Evolutionary conservation across 2,888 invertebrate species (phyloP).

Genomic region (Anoncus sp.): DNA sequence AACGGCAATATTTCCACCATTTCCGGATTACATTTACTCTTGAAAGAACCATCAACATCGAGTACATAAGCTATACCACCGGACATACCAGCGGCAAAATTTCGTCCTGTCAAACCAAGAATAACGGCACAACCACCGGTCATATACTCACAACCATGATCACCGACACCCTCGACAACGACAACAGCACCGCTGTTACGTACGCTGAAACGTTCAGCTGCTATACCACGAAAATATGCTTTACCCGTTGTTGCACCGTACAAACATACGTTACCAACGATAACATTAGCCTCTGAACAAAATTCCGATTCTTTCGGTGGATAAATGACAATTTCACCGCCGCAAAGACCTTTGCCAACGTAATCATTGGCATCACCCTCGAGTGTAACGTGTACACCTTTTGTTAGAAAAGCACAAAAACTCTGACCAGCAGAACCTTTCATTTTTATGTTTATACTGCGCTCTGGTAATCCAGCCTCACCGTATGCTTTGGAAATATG

Average conservation of each 20-base stretch:
- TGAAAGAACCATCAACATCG: conserved; percentile 94
- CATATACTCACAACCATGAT: conserved; percentile 99
- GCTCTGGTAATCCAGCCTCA: conserved; percentile 93
- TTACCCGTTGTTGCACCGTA: conserved; percentile 98
- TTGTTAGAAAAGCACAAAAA: conserved; percentile 98
- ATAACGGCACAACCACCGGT: conserved; percentile 97
- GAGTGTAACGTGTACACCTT: conserved; percentile 94
- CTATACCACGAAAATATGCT: conserved; percentile 98
- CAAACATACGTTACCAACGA: conserved; percentile 98
- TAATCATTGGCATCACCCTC: conserved; percentile 99
- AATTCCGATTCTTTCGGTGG: conserved; percentile 95
- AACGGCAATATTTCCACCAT: conserved; percentile 96
- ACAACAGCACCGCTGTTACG: conserved; percentile 98
- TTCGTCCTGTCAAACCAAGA: conserved; percentile 97
- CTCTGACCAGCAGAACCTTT: conserved; percentile 99
- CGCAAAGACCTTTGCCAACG: conserved; percentile 98
- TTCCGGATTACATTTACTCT: conserved; percentile 96
- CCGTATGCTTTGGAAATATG: conserved; percentile 97
- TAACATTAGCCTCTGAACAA: conserved; percentile 97
- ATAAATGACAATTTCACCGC: conserved; percentile 96
- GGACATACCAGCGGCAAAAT: conserved; percentile 99
- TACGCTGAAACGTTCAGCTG: conserved; percentile 99
- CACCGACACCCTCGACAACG: conserved; percentile 99
- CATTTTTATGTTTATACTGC: conserved; percentile 92
- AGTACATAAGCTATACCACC: conserved; percentile 97